phyloP scores from a whole-genome alignment of 2,797 vertebrate genomes.

The Acropternis orthonyx region DNA sequence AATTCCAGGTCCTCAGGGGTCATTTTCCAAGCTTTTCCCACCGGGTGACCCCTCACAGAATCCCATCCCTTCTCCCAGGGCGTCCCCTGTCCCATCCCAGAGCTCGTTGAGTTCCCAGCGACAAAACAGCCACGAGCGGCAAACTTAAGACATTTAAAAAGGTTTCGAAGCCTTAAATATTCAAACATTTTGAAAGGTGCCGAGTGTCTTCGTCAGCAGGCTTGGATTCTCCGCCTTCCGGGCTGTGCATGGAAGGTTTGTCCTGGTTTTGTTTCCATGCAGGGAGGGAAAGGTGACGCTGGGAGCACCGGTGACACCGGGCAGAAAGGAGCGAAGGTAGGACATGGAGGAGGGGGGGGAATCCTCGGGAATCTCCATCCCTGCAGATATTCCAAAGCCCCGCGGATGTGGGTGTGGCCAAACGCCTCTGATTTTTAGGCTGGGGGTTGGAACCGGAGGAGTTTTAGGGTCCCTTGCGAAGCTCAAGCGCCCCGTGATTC shows the following conservation, averaged over 20 bases:
- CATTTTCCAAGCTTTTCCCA: not conserved
- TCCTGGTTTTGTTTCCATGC: not conserved
- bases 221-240: not conserved
- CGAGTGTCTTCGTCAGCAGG: not conserved
- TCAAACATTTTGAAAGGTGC: no score
- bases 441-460: no score
- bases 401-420: fast-evolving
- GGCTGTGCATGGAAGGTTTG: not conserved
- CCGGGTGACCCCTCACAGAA: not conserved
- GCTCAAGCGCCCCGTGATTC: fast-evolving
- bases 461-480: not conserved
- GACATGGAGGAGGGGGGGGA: not conserved
- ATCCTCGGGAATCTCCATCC: not conserved
- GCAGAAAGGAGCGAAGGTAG: constrained; percentile 84
- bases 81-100: not conserved
- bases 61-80: not conserved
- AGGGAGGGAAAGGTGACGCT: constrained; percentile 83
- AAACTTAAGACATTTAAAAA: no score
- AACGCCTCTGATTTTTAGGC: not conserved
- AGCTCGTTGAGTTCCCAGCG: not conserved
- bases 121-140: not conserved
- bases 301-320: constrained; percentile 80
- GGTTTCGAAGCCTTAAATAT: no score
- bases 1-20: not conserved
- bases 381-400: not conserved